phyloP scores from a whole-genome alignment of 2,797 vertebrate species.

The Pogoniulus pusillus region DNA sequence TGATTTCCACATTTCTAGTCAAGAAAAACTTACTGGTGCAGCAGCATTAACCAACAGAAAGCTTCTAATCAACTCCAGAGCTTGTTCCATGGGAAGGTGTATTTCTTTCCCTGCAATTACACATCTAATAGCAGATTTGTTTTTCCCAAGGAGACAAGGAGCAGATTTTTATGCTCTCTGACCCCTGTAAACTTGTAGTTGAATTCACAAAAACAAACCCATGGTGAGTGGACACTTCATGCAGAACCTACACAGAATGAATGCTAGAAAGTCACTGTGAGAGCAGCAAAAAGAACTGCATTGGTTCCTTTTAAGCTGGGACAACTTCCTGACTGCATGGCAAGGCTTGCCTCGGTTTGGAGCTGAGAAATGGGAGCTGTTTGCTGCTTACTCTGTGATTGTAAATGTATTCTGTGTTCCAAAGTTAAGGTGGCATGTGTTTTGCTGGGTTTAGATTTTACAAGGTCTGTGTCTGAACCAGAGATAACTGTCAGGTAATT shows the following conservation, averaged over 20 bases:
- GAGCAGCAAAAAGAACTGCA: background rate
- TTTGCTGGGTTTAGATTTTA: conserved; percentile 8
- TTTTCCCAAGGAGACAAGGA: background rate
- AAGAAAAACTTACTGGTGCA: conserved; percentile 1
- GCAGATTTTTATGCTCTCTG: background rate
- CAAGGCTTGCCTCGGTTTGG: background rate
- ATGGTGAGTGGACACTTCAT: background rate
- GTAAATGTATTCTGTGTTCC: background rate
- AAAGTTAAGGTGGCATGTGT: background rate
- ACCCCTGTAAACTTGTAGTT: background rate
- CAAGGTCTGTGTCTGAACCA: background rate
- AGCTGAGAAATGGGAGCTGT: background rate
- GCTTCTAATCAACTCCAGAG: background rate
- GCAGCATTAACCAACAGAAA: background rate
- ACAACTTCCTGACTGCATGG: background rate
- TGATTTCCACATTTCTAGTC: background rate
- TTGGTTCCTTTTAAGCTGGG: background rate
- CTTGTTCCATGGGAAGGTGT: background rate
- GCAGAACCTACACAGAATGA: background rate
- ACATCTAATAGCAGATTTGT: background rate
- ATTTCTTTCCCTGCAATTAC: background rate
- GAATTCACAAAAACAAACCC: background rate
- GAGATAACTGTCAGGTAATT: background rate
- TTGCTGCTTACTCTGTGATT: conserved; percentile 5
- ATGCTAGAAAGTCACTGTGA: background rate